phyloP scores from a whole-genome alignment of 2,888 invertebrate genomes.

The Spodoptera exigua region DNA sequence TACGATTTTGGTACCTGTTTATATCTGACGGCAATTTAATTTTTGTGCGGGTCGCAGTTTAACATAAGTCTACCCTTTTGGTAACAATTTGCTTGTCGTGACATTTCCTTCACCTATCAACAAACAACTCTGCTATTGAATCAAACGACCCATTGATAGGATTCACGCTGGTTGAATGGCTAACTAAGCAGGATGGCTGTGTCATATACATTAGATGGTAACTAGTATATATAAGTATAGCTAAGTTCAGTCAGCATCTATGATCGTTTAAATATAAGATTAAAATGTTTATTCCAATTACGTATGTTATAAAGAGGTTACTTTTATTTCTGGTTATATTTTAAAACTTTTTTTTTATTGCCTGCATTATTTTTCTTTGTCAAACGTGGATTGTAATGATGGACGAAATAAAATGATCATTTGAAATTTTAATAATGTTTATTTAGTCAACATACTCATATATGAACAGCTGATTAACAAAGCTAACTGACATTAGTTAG shows the following conservation, averaged over 20 bases:
- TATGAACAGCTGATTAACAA: conserved; percentile 46
- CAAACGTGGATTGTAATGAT: conserved; percentile 54
- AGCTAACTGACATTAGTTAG: conserved; percentile 2
- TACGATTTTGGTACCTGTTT: too few relatives aligned
- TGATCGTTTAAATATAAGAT: conserved; percentile 43
- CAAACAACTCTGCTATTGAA: too few relatives aligned
- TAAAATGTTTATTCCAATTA: conserved; percentile 51
- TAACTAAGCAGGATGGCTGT: too few relatives aligned
- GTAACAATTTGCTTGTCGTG: too few relatives aligned
- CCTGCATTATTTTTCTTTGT: conserved; percentile 41
- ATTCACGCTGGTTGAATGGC: too few relatives aligned
- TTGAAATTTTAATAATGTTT: conserved; percentile 71
- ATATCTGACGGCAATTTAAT: too few relatives aligned
- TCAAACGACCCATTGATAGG: too few relatives aligned
- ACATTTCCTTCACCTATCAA: too few relatives aligned
- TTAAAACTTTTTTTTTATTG: conserved; percentile 29
- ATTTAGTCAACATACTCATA: conserved; percentile 77
- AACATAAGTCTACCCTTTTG: too few relatives aligned
- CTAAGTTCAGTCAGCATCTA: conserved; percentile 56
- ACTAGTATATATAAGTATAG: conserved; percentile 32
- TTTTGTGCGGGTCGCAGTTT: too few relatives aligned
- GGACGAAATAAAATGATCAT: conserved; percentile 63
- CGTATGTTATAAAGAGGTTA: conserved; percentile 44
- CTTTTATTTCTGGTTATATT: conserved; percentile 52
- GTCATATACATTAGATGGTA: conserved; percentile 24